Percentiles rank a stretch among this genome's conserved stretches.
Conservation (phyloP, 2,797 vertebrate genomes). For the Bryconaethiops microstoma region DNA sequence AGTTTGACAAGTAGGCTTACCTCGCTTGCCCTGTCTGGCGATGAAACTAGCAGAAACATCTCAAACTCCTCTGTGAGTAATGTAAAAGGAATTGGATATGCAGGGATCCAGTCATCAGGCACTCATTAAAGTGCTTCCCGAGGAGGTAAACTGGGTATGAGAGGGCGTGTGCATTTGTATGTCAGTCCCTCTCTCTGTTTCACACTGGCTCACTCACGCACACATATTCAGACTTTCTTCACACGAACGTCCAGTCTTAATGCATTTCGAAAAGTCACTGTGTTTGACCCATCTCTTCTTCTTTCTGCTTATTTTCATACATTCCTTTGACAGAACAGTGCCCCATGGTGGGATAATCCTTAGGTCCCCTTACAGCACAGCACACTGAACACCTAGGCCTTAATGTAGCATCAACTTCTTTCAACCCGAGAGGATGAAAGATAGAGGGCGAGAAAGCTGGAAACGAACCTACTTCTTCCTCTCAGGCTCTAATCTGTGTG, state of each 20-base stretch:
- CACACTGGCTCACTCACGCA: background rate
- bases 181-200: background rate
- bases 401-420: background rate
- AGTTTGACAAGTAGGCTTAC: background rate
- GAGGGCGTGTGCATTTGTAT: background rate
- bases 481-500: background rate
- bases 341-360: background rate
- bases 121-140: slow-evolving; percentile 8
- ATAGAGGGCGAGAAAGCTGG: background rate
- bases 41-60: background rate
- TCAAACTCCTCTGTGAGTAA: background rate
- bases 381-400: background rate
- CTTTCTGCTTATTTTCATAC: background rate
- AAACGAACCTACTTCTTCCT: background rate
- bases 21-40: background rate
- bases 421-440: background rate
- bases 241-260: too few relatives aligned
- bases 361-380: background rate
- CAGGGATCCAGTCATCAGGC: background rate
- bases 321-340: background rate
- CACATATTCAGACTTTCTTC: background rate
- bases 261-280: background rate
- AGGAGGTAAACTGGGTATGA: slow-evolving; percentile 3
- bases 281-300: background rate
- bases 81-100: slow-evolving; percentile 10